Evolutionary conservation across 2,797 vertebrate species (phyloP), one percentile per base, ranked within the genome.

Genomic region (Anabas testudineus): DNA sequence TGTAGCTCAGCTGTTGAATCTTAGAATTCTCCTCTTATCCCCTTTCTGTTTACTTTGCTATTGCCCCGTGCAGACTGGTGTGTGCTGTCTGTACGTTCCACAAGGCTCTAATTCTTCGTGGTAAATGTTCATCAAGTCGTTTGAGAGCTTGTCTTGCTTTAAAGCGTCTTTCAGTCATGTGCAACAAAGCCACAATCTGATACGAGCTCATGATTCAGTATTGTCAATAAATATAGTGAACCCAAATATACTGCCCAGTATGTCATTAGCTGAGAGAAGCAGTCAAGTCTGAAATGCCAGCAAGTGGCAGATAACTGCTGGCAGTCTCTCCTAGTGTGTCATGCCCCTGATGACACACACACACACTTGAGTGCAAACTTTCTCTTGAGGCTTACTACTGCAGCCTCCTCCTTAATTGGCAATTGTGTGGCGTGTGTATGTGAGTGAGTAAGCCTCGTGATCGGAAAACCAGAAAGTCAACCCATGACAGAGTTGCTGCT

Each of bases 1-100:
- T 79, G 65, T 66, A 62, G 71, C 66, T 64, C 80, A 67, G 55
- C 73, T 78, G 81, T 76, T 80, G 59, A 87, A 82, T 82, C 64
- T 67, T 49, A 58, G 64, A 74, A 42, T 48, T 67, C 62, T 74
- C 67, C 39, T 69, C 9, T 10, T 41, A 18, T 19, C 43, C 56
- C 41, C 14, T 59, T 15, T 32, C 10, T 18, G 15, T 16, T 3
- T 0, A 22, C 48, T 3, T 13, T 36, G 34, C 10, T 12, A 46
- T 56, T 18, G 43, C 45, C n/a, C n/a, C n/a, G n/a, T n/a, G n/a
- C n/a, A n/a, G n/a, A n/a, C n/a, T n/a, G n/a, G n/a, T n/a, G n/a
- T n/a, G n/a, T n/a, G n/a, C n/a, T n/a, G n/a, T n/a, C n/a, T n/a
- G n/a, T n/a, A n/a, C n/a, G n/a, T n/a, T n/a, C n/a, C n/a, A n/a